Evolutionary conservation across 2,888 invertebrate genomes (phyloP).

Genomic region (Helleia helle): DNA sequence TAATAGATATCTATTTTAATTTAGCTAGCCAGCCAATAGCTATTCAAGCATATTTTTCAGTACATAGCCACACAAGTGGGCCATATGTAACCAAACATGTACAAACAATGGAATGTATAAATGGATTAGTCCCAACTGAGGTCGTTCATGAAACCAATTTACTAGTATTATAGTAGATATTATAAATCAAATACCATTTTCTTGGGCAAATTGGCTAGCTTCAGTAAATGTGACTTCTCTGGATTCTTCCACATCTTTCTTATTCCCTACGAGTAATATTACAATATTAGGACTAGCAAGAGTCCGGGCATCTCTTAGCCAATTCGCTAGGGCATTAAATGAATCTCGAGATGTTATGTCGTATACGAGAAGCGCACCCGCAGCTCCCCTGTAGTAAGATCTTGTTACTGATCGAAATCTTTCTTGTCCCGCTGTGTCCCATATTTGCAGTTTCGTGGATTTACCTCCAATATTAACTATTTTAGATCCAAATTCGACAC

Average conservation of each 20-base stretch:
- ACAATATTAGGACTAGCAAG: constrained; percentile 88
- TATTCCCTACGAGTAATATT: constrained; percentile 86
- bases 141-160: no score
- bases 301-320: constrained; percentile 87
- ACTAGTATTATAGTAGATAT: no score
- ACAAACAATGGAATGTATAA: no score
- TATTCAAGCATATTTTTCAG: no score
- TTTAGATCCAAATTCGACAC: constrained; percentile 91
- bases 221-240: constrained; percentile 88
- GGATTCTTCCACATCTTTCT: constrained; percentile 86
- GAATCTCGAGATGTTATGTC: constrained; percentile 93
- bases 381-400: constrained; percentile 90
- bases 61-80: no score
- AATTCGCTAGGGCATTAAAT: constrained; percentile 92
- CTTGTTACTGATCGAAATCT: constrained; percentile 94
- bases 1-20: no score
- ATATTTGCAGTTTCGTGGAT: constrained; percentile 86
- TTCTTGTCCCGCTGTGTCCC: constrained; percentile 97
- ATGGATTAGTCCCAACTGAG: no score
- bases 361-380: constrained; percentile 92
- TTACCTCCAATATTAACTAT: constrained; percentile 87
- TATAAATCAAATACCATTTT: constrained; percentile 89
- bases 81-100: no score
- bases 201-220: constrained; percentile 88
- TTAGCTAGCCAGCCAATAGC: no score